A percentile compares a stretch with the other conserved stretches of the same genome.
Evolutionary conservation across 2,888 invertebrate species (phyloP).

Genomic region (Gastracanthus pulcherrimus): DNA sequence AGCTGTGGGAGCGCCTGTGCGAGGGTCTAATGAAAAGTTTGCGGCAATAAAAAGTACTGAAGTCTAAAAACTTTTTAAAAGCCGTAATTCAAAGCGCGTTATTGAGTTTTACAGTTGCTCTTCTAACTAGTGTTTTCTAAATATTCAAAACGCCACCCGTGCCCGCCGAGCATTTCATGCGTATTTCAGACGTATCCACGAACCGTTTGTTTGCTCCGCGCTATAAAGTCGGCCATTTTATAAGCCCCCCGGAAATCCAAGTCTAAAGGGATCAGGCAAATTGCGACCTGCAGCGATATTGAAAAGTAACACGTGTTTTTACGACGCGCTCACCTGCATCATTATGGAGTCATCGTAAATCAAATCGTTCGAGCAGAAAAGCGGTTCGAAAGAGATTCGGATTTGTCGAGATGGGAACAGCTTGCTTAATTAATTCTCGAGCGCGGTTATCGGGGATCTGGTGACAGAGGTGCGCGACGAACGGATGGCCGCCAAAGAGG

Average conservation of each 20-base stretch:
- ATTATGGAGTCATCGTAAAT: too few species aligned
- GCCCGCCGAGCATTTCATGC: not conserved
- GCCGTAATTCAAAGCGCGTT: not conserved
- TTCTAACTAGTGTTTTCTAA: not conserved
- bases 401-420: not conserved
- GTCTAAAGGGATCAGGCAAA: not conserved
- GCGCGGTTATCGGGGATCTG: not conserved
- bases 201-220: too few species aligned
- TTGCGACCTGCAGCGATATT: not conserved
- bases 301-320: not conserved
- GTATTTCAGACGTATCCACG: not conserved
- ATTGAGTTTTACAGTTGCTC: not conserved
- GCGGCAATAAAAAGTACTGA: not conserved
- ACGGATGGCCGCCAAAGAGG: not conserved
- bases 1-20: not conserved
- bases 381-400: not conserved
- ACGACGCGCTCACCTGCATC: not conserved
- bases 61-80: not conserved
- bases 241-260: not conserved
- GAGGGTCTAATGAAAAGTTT: not conserved
- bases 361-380: too few species aligned
- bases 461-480: too few species aligned
- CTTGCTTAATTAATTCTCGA: slow-evolving; percentile 25
- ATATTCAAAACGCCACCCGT: not conserved
- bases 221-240: not conserved